Conservation (phyloP, 53 echinoderm and acorn worm species). For the Arbacia lixula region DNA sequence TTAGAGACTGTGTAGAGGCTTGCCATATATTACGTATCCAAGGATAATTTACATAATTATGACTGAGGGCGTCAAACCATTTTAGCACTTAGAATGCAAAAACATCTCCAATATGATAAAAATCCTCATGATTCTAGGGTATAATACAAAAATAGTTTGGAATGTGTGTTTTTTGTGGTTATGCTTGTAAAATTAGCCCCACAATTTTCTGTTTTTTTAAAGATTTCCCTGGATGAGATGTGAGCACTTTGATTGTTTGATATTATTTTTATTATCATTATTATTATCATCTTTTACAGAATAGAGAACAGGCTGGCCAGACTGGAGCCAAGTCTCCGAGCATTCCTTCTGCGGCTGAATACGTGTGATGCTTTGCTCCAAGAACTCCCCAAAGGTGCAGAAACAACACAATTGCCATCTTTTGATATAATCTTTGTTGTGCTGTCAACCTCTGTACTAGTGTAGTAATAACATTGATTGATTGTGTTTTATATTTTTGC, state of each 20-base stretch:
- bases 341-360: slow-evolving; percentile 83
- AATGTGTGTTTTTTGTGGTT: too few species aligned
- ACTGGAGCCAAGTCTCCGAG: slow-evolving; percentile 83
- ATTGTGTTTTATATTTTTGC: too few species aligned
- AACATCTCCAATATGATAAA: background rate
- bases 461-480: too few species aligned
- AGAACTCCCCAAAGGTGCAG: slow-evolving; percentile 69
- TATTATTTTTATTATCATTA: background rate
- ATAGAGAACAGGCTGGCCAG: slow-evolving; percentile 73
- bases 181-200: too few species aligned
- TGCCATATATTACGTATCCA: too few species aligned
- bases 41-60: too few species aligned
- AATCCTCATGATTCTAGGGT: background rate
- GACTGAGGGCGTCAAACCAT: too few species aligned
- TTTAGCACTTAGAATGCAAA: background rate
- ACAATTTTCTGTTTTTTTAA: too few species aligned
- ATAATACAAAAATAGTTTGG: background rate
- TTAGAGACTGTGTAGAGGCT: too few species aligned
- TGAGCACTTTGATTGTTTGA: background rate
- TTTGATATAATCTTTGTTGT: too few species aligned
- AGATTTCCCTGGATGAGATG: background rate
- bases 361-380: slow-evolving; percentile 84
- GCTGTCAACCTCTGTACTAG: too few species aligned
- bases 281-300: slow-evolving; percentile 21
- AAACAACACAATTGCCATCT: too few species aligned